phyloP scores from a whole-genome alignment of 2,888 invertebrate genomes.

The Philereme vetulata region DNA sequence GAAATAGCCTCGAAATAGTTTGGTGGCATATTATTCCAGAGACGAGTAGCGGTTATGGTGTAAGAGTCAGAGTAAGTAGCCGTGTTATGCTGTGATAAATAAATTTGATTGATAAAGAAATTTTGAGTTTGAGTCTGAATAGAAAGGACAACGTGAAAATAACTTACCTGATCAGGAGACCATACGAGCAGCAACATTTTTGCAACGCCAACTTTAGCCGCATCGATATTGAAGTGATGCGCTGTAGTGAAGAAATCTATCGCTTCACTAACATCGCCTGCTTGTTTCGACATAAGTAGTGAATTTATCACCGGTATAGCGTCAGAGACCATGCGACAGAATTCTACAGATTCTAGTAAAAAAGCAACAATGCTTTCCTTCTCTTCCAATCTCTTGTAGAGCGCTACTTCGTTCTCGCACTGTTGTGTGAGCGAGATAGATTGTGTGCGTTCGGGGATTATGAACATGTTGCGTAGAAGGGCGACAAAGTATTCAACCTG shows the following conservation, averaged over 20 bases:
- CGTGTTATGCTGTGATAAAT: too few species aligned
- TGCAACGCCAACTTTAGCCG: slow-evolving; percentile 87
- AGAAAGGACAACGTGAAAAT: too few species aligned
- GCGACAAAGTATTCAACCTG: slow-evolving; percentile 77
- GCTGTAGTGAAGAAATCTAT: slow-evolving; percentile 94
- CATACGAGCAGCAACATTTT: slow-evolving; percentile 91
- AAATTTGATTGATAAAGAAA: too few species aligned
- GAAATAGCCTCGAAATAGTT: too few species aligned
- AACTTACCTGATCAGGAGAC: slow-evolving; percentile 88
- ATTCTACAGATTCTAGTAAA: slow-evolving; percentile 86
- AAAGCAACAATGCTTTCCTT: slow-evolving; percentile 88
- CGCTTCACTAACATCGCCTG: slow-evolving; percentile 93
- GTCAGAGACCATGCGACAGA: slow-evolving; percentile 72
- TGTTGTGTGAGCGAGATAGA: slow-evolving; percentile 64
- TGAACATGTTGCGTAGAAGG: slow-evolving; percentile 69
- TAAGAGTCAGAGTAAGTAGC: too few species aligned
- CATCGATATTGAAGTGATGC: slow-evolving; percentile 90
- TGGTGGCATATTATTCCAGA: too few species aligned
- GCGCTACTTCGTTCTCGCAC: slow-evolving; percentile 71
- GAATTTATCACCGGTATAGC: slow-evolving; percentile 86
- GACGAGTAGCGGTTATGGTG: too few species aligned
- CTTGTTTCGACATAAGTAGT: slow-evolving; percentile 88
- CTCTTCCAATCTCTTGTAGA: slow-evolving; percentile 81
- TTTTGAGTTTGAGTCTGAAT: too few species aligned
- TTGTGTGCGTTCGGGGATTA: slow-evolving; percentile 65